A percentile compares a stretch with the other conserved stretches of the same genome.
phyloP scores from a whole-genome alignment of 2,113 vertebrate genomes.

The Camelus dromedarius region DNA sequence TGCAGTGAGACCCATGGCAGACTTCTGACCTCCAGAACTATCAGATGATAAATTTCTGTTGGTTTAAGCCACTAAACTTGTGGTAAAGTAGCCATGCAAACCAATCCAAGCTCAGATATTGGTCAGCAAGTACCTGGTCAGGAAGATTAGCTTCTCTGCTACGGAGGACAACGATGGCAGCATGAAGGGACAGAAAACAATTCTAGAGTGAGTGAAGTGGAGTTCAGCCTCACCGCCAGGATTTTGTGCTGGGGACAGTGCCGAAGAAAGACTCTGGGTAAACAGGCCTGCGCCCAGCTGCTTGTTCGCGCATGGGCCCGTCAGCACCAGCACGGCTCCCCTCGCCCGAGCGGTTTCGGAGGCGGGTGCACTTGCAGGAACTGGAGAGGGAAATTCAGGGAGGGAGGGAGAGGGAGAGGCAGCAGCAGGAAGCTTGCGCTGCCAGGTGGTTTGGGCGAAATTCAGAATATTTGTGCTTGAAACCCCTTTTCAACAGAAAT shows the following conservation, averaged over 20 bases:
- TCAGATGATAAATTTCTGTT: neutral
- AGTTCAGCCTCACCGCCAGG: neutral
- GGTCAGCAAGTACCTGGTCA: neutral
- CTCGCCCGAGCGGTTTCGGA: neutral
- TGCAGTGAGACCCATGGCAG: neutral
- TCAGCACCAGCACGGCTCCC: neutral
- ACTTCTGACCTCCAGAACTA: neutral
- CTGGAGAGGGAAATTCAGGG: neutral
- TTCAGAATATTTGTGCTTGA: slow-evolving; percentile 29
- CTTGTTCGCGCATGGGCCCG: neutral
- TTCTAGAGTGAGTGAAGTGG: neutral
- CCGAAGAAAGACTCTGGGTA: neutral
- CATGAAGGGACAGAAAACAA: neutral
- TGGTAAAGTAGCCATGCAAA: neutral
- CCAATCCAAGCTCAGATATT: neutral
- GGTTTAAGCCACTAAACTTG: neutral
- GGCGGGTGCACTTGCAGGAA: neutral
- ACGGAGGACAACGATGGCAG: neutral
- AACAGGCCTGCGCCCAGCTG: neutral
- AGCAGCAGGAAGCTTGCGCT: neutral
- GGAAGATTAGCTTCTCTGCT: neutral
- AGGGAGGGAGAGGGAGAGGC: neutral
- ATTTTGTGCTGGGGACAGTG: neutral
- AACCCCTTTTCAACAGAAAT: neutral
- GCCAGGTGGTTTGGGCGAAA: neutral